Conservation (phyloP, 2,888 invertebrate species). For the Drosophila parthenogenetica region DNA sequence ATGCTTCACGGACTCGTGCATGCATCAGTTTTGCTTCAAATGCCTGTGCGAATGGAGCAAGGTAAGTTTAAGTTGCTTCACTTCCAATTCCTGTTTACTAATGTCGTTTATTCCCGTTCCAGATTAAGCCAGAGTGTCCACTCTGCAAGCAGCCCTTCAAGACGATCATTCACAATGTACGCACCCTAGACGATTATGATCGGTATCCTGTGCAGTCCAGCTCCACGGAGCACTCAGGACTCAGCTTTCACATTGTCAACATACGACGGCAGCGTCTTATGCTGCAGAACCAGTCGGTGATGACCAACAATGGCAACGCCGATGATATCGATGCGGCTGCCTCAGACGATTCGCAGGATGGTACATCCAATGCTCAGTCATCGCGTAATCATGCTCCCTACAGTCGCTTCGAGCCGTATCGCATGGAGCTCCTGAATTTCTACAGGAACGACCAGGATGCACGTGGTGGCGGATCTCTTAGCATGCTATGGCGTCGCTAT, state of each 20-base stretch:
- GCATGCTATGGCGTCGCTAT: conserved; percentile 87
- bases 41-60: conserved; percentile 97
- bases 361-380: conserved; percentile 20
- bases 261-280: conserved; percentile 52
- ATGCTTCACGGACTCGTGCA: conserved; percentile 96
- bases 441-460: conserved; percentile 80
- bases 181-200: conserved; percentile 94
- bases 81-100: not conserved
- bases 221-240: conserved; percentile 62
- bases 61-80: conserved; percentile 84
- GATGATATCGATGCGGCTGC: conserved; percentile 41
- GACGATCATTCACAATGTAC: conserved; percentile 96
- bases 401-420: conserved; percentile 71
- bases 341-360: conserved; percentile 48
- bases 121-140: conserved; percentile 97
- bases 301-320: conserved; percentile 43
- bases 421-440: conserved; percentile 79
- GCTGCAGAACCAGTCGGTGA: conserved; percentile 56
- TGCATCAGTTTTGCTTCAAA: conserved; percentile 97
- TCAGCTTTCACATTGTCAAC: conserved; percentile 62
- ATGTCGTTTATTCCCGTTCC: conserved; percentile 15
- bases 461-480: conserved; percentile 71
- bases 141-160: conserved; percentile 96
- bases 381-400: conserved; percentile 39
- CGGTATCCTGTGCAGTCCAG: conserved; percentile 88